A percentile compares a stretch with the other conserved stretches of the same genome.
Evolutionary conservation across 2,113 vertebrate species (phyloP).

Genomic region (Nesoenas mayeri): DNA sequence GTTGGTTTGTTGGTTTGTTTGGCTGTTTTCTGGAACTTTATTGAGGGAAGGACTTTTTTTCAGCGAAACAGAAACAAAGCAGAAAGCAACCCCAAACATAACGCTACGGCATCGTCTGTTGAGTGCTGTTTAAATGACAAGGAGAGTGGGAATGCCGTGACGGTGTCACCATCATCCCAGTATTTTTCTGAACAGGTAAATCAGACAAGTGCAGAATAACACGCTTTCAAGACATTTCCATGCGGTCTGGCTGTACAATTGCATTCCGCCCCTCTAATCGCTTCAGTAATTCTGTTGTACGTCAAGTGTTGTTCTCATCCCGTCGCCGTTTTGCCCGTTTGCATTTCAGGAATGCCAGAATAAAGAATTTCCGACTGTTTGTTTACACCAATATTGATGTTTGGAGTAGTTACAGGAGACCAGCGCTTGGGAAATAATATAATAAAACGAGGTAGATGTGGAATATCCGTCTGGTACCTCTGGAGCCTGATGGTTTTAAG

Average conservation of each 20-base stretch:
- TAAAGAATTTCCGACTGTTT: not conserved
- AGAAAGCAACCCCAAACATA: not conserved
- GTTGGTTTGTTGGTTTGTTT: not conserved
- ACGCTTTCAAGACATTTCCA: not conserved
- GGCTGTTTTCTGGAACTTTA: not conserved
- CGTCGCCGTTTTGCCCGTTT: fast-evolving
- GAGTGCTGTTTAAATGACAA: not conserved
- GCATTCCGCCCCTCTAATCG: not conserved
- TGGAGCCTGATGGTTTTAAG: not conserved
- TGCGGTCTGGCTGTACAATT: fast-evolving
- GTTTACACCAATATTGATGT: fast-evolving
- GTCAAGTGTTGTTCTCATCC: not conserved
- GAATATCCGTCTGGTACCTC: not conserved
- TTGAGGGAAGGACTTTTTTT: not conserved
- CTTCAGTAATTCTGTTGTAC: not conserved
- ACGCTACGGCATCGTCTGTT: fast-evolving
- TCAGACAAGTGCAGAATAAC: not conserved
- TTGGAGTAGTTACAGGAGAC: not conserved
- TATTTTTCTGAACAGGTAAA: not conserved
- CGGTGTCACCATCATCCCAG: fast-evolving
- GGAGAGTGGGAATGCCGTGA: not conserved
- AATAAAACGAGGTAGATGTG: fast-evolving
- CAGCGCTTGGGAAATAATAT: fast-evolving
- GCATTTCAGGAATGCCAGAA: not conserved
- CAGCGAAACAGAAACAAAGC: not conserved